A percentile compares a stretch with the other conserved stretches of the same genome.
phyloP scores from a whole-genome alignment of 2,888 invertebrate species.

The Phyto melanocephala region DNA sequence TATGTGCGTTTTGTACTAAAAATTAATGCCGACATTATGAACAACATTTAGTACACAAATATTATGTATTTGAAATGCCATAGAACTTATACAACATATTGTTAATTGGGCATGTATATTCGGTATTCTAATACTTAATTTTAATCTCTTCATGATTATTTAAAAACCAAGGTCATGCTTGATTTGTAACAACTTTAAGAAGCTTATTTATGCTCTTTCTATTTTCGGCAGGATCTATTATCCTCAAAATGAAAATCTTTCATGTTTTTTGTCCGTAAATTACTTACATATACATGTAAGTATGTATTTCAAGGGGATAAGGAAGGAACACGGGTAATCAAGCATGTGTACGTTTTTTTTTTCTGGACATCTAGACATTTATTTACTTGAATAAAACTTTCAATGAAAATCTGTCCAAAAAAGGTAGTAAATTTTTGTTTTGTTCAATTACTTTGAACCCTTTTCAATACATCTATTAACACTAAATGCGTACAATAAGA shows the following conservation, averaged over 20 bases:
- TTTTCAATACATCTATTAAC: constrained; percentile 60
- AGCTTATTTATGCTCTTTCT: background rate
- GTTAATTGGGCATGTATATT: too few species aligned
- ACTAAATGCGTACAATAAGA: constrained; percentile 26
- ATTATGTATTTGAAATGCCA: too few species aligned
- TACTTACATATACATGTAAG: too few species aligned
- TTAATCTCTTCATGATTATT: background rate
- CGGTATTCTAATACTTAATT: background rate
- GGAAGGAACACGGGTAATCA: too few species aligned
- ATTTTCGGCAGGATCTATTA: background rate
- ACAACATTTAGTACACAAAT: too few species aligned
- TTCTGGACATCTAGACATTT: constrained; percentile 6
- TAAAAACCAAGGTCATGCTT: background rate
- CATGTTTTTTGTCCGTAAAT: too few species aligned
- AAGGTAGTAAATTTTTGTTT: constrained; percentile 41
- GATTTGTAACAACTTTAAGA: background rate
- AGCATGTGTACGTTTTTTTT: background rate
- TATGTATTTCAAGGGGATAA: too few species aligned
- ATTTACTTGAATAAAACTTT: constrained; percentile 28
- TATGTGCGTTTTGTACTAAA: too few species aligned
- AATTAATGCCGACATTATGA: too few species aligned
- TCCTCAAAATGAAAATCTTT: too few species aligned
- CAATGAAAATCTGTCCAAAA: constrained; percentile 1
- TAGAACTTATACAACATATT: too few species aligned
- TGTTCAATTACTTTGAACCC: constrained; percentile 50